Evolutionary conservation across 2,888 invertebrate species (phyloP), one percentile per base, ranked within the genome.

Genomic region (Seira musarum): DNA sequence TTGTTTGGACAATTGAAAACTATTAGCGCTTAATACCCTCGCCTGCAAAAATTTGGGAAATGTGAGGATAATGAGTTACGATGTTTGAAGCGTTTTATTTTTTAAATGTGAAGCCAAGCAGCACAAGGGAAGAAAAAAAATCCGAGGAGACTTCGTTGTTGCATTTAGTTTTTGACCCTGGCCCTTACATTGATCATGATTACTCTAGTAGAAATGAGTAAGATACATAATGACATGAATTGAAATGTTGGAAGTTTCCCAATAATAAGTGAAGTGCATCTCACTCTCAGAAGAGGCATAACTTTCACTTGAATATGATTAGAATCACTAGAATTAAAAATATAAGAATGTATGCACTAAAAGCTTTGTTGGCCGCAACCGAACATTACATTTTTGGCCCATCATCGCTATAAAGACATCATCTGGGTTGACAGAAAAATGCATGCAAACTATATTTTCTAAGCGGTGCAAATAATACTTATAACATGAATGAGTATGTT

Each of bases 171-270:
- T n/a, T 49, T 49, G 49, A 49, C 49, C 49, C 49, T 49, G 49
- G 49, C 49, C 49, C 17, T n/a, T 49, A 49, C 49, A 49, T n/a
- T 49, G 49, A 49, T 49, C 17, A 49, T 49, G 49, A 49, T 49
- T 13, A 49, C 49, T 49, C 15, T 49, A n/a, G 49, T 15, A 49
- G 49, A 49, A 30, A 49, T n/a, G 49, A 49, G 49, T n/a, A 49
- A 49, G 49, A 49, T 49, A 49, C 49, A 49, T 49, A n/a, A 49
- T n/a, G 49, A n/a, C 49, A 49, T 40, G 49, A 2, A 30, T 8
- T 49, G 49, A n/a, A 49, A 49, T 49, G 49, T 49, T 49, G 49
- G 49, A 49, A 13, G 49, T 2, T 49, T 13, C 15, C 49, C 49
- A 49, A 49, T 2, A 2, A 5, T 8, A 30, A 2, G 30, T 30